Evolutionary conservation across 2,797 vertebrate species (phyloP).

Genomic region (Arctocebus calabarensis): DNA sequence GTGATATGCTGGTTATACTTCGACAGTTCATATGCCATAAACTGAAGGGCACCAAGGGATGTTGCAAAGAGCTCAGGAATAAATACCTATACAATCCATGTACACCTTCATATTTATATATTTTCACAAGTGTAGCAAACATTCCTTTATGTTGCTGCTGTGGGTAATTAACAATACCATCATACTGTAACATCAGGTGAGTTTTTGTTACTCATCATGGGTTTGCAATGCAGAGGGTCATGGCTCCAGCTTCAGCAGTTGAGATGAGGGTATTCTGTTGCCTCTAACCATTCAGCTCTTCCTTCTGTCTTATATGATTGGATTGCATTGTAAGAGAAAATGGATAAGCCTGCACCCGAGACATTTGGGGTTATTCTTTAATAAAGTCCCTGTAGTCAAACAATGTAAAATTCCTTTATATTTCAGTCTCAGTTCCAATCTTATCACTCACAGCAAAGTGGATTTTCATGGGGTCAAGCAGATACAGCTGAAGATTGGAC

Average conservation of each 20-base stretch:
- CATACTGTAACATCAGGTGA: conserved; percentile 96
- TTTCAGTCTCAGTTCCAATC: conserved; percentile 95
- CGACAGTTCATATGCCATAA: conserved; percentile 98
- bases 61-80: conserved; percentile 97
- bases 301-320: conserved; percentile 95
- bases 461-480: conserved; percentile 97
- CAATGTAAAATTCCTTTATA: conserved; percentile 96
- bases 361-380: conserved; percentile 98
- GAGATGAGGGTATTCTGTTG: conserved; percentile 94
- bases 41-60: conserved; percentile 98
- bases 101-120: conserved; percentile 94
- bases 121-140: conserved; percentile 94
- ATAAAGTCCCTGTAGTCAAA: conserved; percentile 95
- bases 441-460: conserved; percentile 97
- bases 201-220: conserved; percentile 99
- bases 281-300: conserved; percentile 90
- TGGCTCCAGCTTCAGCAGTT: conserved; percentile 94
- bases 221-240: conserved; percentile 97
- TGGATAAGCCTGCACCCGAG: conserved; percentile 97
- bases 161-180: conserved; percentile 86
- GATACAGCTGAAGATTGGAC: conserved; percentile 95
- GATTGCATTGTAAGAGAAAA: conserved; percentile 98
- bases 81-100: conserved; percentile 97
- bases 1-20: conserved; percentile 94
- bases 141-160: conserved; percentile 94